Evolutionary conservation across 2,113 vertebrate species (phyloP).

Genomic region (Catharus bicknelli): DNA sequence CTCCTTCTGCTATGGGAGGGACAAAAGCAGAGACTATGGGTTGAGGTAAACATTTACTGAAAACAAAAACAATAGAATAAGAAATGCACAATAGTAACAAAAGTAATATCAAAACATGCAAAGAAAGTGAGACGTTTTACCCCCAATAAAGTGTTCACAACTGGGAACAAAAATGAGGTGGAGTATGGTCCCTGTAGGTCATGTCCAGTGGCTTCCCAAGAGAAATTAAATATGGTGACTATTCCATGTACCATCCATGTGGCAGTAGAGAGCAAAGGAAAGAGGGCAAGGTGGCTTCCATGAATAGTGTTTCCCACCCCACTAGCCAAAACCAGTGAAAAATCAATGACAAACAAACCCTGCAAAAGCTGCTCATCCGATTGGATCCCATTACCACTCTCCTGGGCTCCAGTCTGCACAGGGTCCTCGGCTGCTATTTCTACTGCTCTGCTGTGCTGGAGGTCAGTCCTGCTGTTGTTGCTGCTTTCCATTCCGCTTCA

Average conservation of each 20-base stretch:
- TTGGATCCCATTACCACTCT: background rate
- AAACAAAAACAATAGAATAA: background rate
- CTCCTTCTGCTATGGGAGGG: too few species aligned
- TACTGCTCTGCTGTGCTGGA: too few species aligned
- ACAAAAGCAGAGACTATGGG: background rate
- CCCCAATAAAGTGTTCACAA: background rate
- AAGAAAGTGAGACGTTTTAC: background rate
- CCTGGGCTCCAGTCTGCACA: accelerated
- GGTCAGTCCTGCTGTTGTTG: background rate
- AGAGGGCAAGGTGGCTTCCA: background rate
- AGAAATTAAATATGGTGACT: background rate
- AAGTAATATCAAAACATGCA: background rate
- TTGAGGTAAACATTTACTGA: background rate
- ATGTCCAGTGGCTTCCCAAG: background rate
- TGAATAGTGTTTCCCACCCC: background rate
- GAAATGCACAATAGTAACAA: background rate
- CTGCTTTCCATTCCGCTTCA: background rate
- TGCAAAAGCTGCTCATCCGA: accelerated
- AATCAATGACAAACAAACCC: background rate
- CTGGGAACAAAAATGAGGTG: background rate
- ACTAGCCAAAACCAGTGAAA: background rate
- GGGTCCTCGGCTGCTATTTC: background rate
- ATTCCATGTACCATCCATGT: background rate
- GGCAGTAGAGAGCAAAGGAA: background rate
- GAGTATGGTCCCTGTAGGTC: accelerated